phyloP scores from a whole-genome alignment of 2,888 invertebrate genomes.

The Incurvaria masculella region DNA sequence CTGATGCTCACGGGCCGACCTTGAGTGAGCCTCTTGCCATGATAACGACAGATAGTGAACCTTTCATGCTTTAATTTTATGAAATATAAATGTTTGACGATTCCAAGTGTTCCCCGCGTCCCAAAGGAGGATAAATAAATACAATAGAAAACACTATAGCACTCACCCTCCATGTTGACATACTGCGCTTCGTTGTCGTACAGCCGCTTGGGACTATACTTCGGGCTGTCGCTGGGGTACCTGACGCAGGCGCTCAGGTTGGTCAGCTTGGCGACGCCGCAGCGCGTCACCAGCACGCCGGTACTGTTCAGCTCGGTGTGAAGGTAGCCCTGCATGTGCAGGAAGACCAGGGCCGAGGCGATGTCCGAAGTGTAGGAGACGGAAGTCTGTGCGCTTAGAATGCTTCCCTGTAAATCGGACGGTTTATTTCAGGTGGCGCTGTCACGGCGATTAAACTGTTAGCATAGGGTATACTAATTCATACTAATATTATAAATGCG shows the following conservation, averaged over 20 bases:
- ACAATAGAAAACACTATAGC: too few species aligned
- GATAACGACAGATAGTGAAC: too few species aligned
- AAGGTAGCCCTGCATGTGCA: slow-evolving; percentile 45
- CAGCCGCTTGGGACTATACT: neutral
- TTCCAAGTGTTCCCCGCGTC: too few species aligned
- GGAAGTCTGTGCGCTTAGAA: slow-evolving; percentile 37
- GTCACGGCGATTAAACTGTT: too few species aligned
- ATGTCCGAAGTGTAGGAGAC: slow-evolving; percentile 44
- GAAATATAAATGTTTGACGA: too few species aligned
- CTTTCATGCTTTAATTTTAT: too few species aligned
- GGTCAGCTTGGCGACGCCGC: slow-evolving; percentile 43
- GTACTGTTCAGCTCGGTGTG: slow-evolving; percentile 45
- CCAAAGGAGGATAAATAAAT: too few species aligned
- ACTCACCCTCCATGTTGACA: neutral
- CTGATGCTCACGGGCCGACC: too few species aligned
- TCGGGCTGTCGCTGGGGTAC: slow-evolving; percentile 15
- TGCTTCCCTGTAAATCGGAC: slow-evolving; percentile 30
- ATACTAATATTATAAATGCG: too few species aligned
- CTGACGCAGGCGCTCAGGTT: slow-evolving; percentile 37
- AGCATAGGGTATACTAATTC: too few species aligned
- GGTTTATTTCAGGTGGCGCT: too few species aligned
- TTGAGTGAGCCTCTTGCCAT: too few species aligned
- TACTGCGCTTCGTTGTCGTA: neutral
- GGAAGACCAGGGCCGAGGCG: slow-evolving; percentile 42
- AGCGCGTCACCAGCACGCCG: slow-evolving; percentile 37